Base-by-base conservation (phyloP, 2,113 vertebrate species). In the Ancistrus triradiatus region DNA sequence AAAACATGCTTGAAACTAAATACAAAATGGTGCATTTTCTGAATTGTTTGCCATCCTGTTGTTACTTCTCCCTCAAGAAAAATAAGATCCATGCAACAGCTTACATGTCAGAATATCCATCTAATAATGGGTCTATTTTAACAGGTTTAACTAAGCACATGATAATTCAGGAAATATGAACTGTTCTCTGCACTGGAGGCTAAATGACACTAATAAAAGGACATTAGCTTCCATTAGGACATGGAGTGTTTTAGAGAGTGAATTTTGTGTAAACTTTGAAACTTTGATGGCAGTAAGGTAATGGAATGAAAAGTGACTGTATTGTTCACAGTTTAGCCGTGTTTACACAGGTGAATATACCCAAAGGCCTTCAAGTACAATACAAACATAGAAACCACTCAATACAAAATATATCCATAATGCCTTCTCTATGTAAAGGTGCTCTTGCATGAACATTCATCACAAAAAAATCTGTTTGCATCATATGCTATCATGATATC, bases 401-500 rank as follows among this genome's bases (percentile, higher is more conserved):
- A n/a, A 17, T 33, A 22, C 19, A 37, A 55, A 55, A 37, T 35
- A 35, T 53, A 53, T 9, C 31, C 49, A 51, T 31, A n/a, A 19
- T 19, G 46, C 46, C 11, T 53, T 25, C 27, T 27, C 18, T 48
- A 48, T 51, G 28, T 19, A 21, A 21, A 37, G 17, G 13, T 31
- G 27, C 27, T 31, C 33, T 18, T 53, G 11, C 8, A 53, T 53
- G 31, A 21, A 55, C 18, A 14, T 37, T 37, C 18, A 35, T 19
- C 4, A 55, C 37, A 17, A 55, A 21, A 55, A 55, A 2, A 10
- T 21, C 17, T 10, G 31, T 37, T 37, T 37, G 51, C 28, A 35
- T 55, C 11, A 55, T 55, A 19, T n/a, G n/a, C n/a, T n/a, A 19
- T 55, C 31, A 55, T 13, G 17, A 55, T 55, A 55, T 55, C 35